phyloP scores from a whole-genome alignment of 2,888 invertebrate genomes.

The Silvanus unidentatus region DNA sequence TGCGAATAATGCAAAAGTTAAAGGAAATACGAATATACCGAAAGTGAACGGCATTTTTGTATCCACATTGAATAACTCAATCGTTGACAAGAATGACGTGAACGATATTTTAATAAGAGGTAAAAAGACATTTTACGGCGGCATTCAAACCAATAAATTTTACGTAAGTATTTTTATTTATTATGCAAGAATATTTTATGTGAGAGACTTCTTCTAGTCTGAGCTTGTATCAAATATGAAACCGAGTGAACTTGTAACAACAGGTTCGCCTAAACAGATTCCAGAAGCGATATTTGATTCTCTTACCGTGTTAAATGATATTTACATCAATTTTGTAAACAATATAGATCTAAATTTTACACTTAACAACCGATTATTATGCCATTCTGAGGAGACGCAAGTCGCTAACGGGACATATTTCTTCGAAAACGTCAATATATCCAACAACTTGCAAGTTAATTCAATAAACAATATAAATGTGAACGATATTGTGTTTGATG shows the following conservation, averaged over 20 bases:
- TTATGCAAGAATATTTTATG: not conserved
- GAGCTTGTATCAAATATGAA: conserved; percentile 25
- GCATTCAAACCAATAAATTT: conserved; percentile 32
- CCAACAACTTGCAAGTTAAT: conserved; percentile 26
- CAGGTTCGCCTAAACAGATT: conserved; percentile 18
- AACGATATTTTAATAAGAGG: conserved; percentile 28
- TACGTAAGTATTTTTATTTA: conserved; percentile 22
- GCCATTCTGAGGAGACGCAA: conserved; percentile 27
- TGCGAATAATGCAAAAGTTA: conserved; percentile 16
- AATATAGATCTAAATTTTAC: conserved; percentile 30
- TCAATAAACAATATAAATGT: conserved; percentile 34
- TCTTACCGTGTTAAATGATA: conserved; percentile 29
- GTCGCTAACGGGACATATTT: conserved; percentile 29
- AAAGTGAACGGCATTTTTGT: conserved; percentile 30
- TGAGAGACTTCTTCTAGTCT: conserved; percentile 6
- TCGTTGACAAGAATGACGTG: conserved; percentile 27
- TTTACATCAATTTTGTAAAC: conserved; percentile 33
- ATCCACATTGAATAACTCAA: conserved; percentile 24
- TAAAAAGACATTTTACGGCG: conserved; percentile 35
- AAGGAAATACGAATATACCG: conserved; percentile 21
- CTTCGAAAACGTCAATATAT: conserved; percentile 29
- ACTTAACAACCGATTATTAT: conserved; percentile 31
- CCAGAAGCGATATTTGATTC: conserved; percentile 33
- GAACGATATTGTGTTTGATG: conserved; percentile 36
- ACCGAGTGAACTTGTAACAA: conserved; percentile 34